Evolutionary conservation across 1,140 invertebrate genomes (phyloP), one percentile per base, ranked within the genome.

Genomic region (Cydia strobilella): DNA sequence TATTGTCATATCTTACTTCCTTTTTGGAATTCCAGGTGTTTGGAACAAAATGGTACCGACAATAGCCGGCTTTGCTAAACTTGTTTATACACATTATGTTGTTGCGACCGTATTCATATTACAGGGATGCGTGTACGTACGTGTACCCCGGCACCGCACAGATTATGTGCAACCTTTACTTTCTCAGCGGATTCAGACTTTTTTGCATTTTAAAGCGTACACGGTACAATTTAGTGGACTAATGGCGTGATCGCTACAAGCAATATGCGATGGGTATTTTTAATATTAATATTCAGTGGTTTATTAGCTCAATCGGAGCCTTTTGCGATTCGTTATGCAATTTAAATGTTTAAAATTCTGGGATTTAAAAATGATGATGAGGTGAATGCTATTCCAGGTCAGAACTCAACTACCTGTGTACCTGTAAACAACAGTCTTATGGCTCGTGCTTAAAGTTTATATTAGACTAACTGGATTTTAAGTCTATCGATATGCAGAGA

Each of bases 121-220:
- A 69, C 23, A 69, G 31, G 15, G 65, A 74, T 74, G 73, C 54
- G 54, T 59, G 54, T 54, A 25, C 59, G 51, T 62, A 74, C 51
- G 39, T 25, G 73, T 20, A 54, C 5, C 4, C 73, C 54, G 73
- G 51, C 73, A 74, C 73, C 73, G 59, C 73, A 62, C 48, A 59
- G 73, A 74, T 74, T 74, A 62, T 51, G 7, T 20, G 63, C 42
- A 62, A 74, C 42, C 75, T 69, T 79, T 76, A 75, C 72, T 71
- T 79, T 76, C 74, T 69, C 63, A 71, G 25, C 69, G 74, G 74
- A 74, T 71, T 77, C 48, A 74, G 51, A 73, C 54, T 69, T 83
- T 84, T 85, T 83, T 85, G 74, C 82, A 83, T 85, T 82, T 81
- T 85, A 85, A 81, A 79, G 72, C 75, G 63, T 80, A 82, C 31